phyloP scores from a whole-genome alignment of 2,797 vertebrate species.

The Schizopygopsis pylzovi region DNA sequence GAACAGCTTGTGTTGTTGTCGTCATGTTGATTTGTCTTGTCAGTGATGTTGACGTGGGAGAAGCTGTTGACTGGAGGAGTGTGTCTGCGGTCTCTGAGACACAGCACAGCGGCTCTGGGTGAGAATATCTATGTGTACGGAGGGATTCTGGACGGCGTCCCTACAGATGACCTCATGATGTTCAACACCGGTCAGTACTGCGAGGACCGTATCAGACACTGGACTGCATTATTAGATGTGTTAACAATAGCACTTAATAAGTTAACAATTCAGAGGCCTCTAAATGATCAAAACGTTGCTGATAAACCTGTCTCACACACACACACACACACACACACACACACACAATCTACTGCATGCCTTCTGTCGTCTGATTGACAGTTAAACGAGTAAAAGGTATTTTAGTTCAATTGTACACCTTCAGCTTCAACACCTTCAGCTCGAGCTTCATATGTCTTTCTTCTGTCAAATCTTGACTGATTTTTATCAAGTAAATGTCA shows the following conservation, averaged over 20 bases:
- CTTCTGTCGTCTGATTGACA: too few species aligned
- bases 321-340: too few species aligned
- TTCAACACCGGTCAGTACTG: constrained; percentile 77
- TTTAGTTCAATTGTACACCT: too few species aligned
- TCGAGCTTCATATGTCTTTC: too few species aligned
- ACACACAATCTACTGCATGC: too few species aligned
- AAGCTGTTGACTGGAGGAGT: constrained; percentile 65
- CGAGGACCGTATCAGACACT: background rate
- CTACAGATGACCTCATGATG: constrained; percentile 75
- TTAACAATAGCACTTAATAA: background rate
- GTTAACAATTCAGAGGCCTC: too few species aligned
- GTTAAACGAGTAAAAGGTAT: too few species aligned
- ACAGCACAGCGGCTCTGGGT: constrained; percentile 71
- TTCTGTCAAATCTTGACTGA: too few species aligned
- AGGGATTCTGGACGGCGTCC: constrained; percentile 67
- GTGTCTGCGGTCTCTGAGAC: constrained; percentile 66
- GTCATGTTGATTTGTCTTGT: background rate
- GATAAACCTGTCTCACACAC: too few species aligned
- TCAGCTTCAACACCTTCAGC: too few species aligned
- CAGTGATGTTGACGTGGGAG: constrained; percentile 78
- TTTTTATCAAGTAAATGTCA: too few species aligned
- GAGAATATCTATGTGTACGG: constrained; percentile 80
- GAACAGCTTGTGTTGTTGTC: background rate
- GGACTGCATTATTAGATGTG: background rate
- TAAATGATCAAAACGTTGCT: too few species aligned